Conservation (phyloP, 2,888 invertebrate genomes). For the Thecophora atra region DNA sequence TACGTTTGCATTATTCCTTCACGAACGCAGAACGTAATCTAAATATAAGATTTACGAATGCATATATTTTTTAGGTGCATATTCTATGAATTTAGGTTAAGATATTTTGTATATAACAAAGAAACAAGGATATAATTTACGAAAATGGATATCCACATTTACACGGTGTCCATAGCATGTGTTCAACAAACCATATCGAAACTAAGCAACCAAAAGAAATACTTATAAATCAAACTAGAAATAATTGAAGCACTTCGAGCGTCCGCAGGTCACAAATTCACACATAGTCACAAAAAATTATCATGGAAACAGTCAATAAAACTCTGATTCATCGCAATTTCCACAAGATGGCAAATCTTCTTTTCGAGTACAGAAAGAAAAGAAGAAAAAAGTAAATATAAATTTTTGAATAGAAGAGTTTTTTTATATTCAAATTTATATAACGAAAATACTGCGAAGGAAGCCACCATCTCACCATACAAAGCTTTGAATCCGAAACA, state of each 20-base stretch:
- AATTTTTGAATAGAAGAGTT: background rate
- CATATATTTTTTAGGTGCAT: background rate
- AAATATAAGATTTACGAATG: background rate
- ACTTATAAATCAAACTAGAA: background rate
- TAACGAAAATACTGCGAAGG: too few species aligned
- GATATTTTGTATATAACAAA: conserved; percentile 7
- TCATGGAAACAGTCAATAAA: background rate
- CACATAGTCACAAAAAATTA: conserved; percentile 16
- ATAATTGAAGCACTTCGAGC: background rate
- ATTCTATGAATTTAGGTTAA: background rate
- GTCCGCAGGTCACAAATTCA: too few species aligned
- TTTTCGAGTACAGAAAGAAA: background rate
- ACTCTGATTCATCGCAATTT: too few species aligned
- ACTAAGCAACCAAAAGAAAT: conserved; percentile 21
- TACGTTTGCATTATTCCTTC: background rate
- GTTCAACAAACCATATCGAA: conserved; percentile 24
- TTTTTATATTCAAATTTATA: background rate
- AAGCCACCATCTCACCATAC: background rate
- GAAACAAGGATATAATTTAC: background rate
- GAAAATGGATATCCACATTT: too few species aligned
- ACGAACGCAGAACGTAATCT: background rate
- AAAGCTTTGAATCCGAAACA: conserved; percentile 16
- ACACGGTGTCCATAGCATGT: background rate
- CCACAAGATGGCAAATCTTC: too few species aligned
- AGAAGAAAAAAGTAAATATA: too few species aligned